Base-by-base conservation (phyloP, 2,113 vertebrate species). In the Prolemur simus region DNA sequence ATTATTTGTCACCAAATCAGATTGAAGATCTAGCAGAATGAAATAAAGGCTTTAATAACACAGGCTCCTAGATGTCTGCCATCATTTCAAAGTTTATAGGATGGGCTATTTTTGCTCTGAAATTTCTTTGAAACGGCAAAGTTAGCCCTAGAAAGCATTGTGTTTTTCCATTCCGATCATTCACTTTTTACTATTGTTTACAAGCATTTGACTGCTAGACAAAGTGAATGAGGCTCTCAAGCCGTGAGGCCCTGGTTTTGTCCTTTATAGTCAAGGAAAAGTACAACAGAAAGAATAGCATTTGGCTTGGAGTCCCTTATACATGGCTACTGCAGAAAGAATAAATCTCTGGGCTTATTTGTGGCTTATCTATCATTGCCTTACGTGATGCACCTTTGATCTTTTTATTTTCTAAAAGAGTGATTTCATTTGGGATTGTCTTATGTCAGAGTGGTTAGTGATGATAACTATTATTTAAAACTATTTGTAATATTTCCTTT, bases 1-100 rank as follows among this genome's bases (percentile, higher is more conserved):
- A 90, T 86, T 94, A 93, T 88, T 96, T 95, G 89, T 82, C 82
- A 85, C 66, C 78, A 93, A 93, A 86, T 89, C 45, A 80, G 64
- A 94, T 29, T 91, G 86, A 93, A 95, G 77, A 60, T 13, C 60
- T 93, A 89, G 91, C 58, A 88, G 78, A 85, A 80, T 82, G 84
- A 84, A 93, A 85, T 74, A 96, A 85, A 93, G 32, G 15, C 77
- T 52, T 95, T 94, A 88, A 85, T 66, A 85, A 64, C 64, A 64
- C 0, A 27, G 52, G 64, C 71, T 95, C 60, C 89, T 52, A 71
- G 47, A 60, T 71, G 87, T 92, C 89, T 95, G 69, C 87, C 64
- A 78, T 77, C 37, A 74, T 82, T 87, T 87, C 45, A 64, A 87
- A 80, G 21, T 66, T 74, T 63, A 42, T 27, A 87, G 56, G 34